These are phyloP conservation scores for Enchytraeus crypticus DNA, from an alignment of 2,888 invertebrate species.

Conservation along the genomic window DNA sequence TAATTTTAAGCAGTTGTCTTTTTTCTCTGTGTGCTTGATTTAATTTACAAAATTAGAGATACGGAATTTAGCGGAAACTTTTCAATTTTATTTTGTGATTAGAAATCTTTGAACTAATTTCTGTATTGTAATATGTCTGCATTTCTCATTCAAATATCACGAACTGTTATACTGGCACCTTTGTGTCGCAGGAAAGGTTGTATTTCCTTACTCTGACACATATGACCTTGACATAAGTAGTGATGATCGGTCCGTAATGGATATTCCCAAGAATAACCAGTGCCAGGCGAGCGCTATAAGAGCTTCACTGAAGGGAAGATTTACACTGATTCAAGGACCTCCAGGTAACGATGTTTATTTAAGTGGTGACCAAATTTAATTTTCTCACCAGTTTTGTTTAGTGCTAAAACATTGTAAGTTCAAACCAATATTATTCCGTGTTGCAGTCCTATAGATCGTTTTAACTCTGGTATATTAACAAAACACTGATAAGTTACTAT, in stretches of 20 bases:
- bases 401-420: neutral
- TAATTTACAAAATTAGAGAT: too few species aligned
- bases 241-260: neutral
- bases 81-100: too few species aligned
- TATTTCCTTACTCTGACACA: neutral
- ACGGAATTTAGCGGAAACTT: too few species aligned
- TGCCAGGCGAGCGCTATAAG: slow-evolving; percentile 32
- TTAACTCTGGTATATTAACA: too few species aligned
- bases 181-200: neutral
- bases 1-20: too few species aligned
- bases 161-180: too few species aligned
- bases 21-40: too few species aligned
- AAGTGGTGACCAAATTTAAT: neutral
- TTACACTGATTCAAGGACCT: slow-evolving; percentile 37
- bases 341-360: too few species aligned
- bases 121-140: too few species aligned
- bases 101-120: too few species aligned
- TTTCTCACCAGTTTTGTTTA: neutral
- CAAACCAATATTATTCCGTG: neutral
- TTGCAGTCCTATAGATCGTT: neutral
- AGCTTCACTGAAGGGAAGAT: slow-evolving; percentile 29
- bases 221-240: neutral
- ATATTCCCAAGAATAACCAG: slow-evolving; percentile 20
- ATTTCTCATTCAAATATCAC: too few species aligned
- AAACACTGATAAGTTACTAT: too few species aligned